Evolutionary conservation across 2,113 vertebrate genomes (phyloP).

Genomic region (Pterocles orientalis): DNA sequence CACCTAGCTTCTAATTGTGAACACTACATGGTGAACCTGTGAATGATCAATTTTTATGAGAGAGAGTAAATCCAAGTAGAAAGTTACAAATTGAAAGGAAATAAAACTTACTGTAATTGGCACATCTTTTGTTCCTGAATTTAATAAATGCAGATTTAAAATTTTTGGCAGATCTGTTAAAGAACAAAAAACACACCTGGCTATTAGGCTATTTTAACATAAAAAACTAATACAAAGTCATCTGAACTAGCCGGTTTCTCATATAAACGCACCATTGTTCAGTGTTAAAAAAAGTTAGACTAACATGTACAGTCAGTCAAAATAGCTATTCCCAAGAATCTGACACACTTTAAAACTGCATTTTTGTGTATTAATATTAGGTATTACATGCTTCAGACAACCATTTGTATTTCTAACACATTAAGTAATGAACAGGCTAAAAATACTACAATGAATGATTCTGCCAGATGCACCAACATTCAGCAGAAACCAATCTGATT

Average conservation of each 20-base stretch:
- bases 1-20: background rate
- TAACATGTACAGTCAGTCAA: background rate
- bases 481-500: background rate
- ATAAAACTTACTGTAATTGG: conserved; percentile 91
- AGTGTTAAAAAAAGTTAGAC: background rate
- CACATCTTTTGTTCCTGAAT: conserved; percentile 98
- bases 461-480: background rate
- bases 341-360: background rate
- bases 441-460: background rate
- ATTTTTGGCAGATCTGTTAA: conserved; percentile 93
- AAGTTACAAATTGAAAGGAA: conserved; percentile 46
- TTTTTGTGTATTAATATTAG: background rate
- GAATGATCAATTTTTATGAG: background rate
- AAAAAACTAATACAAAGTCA: background rate
- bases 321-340: background rate
- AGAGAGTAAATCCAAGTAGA: conserved; percentile 4
- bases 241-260: background rate
- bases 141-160: conserved; percentile 97
- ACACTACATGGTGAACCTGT: background rate
- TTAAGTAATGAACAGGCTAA: background rate
- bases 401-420: background rate
- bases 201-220: conserved; percentile 7
- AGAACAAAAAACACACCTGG: conserved; percentile 52
- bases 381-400: background rate
- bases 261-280: background rate